These are phyloP conservation scores for Bubo bubo DNA, from an alignment of 2,113 vertebrate species.

Conservation along the genomic window DNA sequence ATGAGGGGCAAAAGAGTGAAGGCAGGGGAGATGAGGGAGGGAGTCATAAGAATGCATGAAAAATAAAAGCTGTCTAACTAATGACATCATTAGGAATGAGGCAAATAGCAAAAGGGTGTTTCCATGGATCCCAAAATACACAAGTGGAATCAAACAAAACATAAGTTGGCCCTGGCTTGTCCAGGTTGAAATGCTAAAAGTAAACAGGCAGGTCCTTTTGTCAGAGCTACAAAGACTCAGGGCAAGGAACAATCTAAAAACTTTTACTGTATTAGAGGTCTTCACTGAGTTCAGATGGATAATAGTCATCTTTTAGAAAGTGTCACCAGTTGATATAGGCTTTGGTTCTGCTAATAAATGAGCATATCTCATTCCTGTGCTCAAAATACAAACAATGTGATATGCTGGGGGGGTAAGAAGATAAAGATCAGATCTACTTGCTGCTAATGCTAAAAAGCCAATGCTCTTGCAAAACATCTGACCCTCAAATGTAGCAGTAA, in stretches of 20 bases:
- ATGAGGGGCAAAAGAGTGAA: neutral
- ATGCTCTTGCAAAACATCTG: neutral
- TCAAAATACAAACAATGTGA: neutral
- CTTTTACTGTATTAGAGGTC: neutral
- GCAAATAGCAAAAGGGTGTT: neutral
- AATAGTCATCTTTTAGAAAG: neutral
- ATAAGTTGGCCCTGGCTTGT: neutral
- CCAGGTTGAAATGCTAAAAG: neutral
- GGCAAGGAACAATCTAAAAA: neutral
- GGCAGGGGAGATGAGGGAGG: neutral
- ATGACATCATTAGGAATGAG: neutral
- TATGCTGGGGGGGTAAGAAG: neutral
- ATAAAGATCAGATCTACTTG: neutral
- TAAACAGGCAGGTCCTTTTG: neutral
- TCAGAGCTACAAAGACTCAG: neutral
- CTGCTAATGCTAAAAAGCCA: neutral
- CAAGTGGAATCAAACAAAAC: neutral
- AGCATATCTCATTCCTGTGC: neutral
- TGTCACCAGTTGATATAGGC: neutral
- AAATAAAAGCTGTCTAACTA: neutral
- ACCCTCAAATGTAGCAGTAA: neutral
- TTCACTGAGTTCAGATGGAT: neutral
- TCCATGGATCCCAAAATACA: neutral
- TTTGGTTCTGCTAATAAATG: neutral
- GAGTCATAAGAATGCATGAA: neutral